A percentile compares a stretch with the other conserved stretches of the same genome.
Conservation (phyloP, 2,888 invertebrate species). For the Apocheima hispidaria region DNA sequence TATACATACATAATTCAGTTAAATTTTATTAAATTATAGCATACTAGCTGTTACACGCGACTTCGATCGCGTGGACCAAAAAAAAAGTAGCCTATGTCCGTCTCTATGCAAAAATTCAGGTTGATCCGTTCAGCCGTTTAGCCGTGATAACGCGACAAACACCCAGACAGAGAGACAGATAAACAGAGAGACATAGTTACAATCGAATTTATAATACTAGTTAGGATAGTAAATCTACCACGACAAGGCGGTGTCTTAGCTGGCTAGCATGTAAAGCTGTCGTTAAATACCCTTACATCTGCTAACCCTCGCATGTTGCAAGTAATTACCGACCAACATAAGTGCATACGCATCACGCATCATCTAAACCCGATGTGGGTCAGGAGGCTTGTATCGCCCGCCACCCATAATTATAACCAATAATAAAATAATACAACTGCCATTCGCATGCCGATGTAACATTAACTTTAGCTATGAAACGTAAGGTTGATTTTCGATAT, state of each 20-base stretch:
- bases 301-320: slow-evolving; percentile 44
- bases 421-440: slow-evolving; percentile 39
- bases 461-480: background rate
- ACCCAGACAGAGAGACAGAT: too few relatives aligned
- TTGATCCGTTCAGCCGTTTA: too few relatives aligned
- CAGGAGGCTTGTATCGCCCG: slow-evolving; percentile 67
- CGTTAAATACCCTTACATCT: background rate
- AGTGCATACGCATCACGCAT: slow-evolving; percentile 79
- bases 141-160: too few relatives aligned
- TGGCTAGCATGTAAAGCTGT: background rate
- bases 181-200: background rate
- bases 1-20: too few relatives aligned
- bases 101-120: too few relatives aligned
- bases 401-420: slow-evolving; percentile 48
- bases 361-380: slow-evolving; percentile 72
- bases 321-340: slow-evolving; percentile 50
- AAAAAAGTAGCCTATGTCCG: too few relatives aligned
- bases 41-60: too few relatives aligned
- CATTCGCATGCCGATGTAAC: background rate
- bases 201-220: too few relatives aligned
- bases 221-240: background rate
- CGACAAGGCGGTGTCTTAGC: background rate
- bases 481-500: slow-evolving; percentile 41
- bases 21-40: too few relatives aligned
- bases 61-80: too few relatives aligned